Conservation (phyloP, 2,113 vertebrate genomes). For the Origma solitaria region DNA sequence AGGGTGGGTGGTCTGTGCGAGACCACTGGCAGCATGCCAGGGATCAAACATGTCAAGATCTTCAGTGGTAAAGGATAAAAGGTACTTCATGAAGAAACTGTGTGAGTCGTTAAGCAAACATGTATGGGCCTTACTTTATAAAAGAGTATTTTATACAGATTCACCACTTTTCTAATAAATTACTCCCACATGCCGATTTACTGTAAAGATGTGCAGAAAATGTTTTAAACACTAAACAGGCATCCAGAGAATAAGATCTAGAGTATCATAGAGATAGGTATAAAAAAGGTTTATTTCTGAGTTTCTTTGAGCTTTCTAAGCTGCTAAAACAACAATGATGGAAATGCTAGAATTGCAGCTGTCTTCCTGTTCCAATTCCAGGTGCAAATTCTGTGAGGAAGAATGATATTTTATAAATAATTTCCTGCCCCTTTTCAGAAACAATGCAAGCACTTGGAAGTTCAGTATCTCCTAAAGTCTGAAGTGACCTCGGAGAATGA, state of each 20-base stretch:
- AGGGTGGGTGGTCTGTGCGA: slow-evolving; percentile 39
- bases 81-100: not conserved
- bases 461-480: not conserved
- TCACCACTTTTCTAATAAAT: not conserved
- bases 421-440: slow-evolving; percentile 1
- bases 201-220: not conserved
- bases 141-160: not conserved
- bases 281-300: not conserved
- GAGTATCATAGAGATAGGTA: not conserved
- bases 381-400: not conserved
- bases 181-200: accelerated
- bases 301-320: not conserved
- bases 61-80: not conserved
- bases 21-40: not conserved
- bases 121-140: not conserved
- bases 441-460: not conserved
- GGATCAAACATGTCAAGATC: not conserved
- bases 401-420: not conserved
- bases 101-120: not conserved
- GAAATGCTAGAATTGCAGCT: not conserved
- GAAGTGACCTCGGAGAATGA: not conserved
- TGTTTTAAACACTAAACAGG: not conserved
- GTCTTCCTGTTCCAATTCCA: not conserved
- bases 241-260: not conserved
- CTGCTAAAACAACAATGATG: not conserved